Conservation (phyloP, 2,797 vertebrate species). For the Sandelia bainsii region DNA sequence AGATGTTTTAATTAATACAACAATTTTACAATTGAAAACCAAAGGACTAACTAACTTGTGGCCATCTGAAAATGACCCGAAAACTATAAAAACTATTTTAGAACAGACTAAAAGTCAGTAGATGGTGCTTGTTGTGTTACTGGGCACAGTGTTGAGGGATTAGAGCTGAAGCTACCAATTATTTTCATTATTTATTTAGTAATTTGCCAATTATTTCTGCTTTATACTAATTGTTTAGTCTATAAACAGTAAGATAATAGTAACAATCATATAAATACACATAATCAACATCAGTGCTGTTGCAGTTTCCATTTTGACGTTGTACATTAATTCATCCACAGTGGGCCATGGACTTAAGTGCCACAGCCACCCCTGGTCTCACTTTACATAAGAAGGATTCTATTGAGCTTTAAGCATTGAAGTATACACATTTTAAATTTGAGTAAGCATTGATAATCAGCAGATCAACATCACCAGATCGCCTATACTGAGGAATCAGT, state of each 20-base stretch:
- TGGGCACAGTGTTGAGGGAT: no score
- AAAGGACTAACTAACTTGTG: no score
- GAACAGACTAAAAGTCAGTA: no score
- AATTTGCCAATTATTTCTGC: not conserved
- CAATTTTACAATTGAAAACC: no score
- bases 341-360: not conserved
- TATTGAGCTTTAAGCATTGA: not conserved
- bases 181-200: no score
- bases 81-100: no score
- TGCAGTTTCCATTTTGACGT: not conserved
- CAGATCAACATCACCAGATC: not conserved
- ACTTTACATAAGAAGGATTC: not conserved
- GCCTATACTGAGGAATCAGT: not conserved
- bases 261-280: not conserved
- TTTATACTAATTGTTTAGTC: not conserved
- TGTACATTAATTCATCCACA: slow-evolving; percentile 7
- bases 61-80: no score
- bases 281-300: not conserved
- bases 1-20: no score
- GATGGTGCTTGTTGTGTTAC: no score
- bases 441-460: not conserved
- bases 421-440: not conserved
- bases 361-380: not conserved
- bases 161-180: no score
- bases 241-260: not conserved